A percentile compares a stretch with the other conserved stretches of the same genome.
Conservation (phyloP, 1,140 invertebrate species). For the Brachionus koreanus region DNA sequence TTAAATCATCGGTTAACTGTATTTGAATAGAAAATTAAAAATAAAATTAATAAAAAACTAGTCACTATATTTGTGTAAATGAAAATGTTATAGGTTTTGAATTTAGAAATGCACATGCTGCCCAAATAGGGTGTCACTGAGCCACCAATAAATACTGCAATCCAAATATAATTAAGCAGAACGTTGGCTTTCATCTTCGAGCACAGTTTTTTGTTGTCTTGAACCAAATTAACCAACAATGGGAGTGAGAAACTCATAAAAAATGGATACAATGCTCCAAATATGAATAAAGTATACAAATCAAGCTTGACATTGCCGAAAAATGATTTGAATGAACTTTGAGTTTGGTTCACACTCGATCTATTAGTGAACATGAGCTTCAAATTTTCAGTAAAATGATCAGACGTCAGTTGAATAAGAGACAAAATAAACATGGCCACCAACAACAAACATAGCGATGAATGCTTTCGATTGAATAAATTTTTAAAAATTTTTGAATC, state of each 20-base stretch:
- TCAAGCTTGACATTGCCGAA: conserved; percentile 19
- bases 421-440: not conserved
- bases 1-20: conserved; percentile 4
- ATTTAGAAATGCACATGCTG: not conserved
- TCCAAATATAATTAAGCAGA: not conserved
- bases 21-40: conserved; percentile 25
- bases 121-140: not conserved
- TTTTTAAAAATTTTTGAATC: conserved; percentile 3
- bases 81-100: conserved; percentile 21
- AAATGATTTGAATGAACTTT: not conserved
- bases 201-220: not conserved
- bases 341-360: not conserved
- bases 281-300: conserved; percentile 1
- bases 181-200: not conserved
- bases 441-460: not conserved
- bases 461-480: not conserved
- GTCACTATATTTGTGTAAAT: conserved; percentile 16
- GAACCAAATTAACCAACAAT: not conserved
- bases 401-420: not conserved
- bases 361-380: not conserved
- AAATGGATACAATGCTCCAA: not conserved
- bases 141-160: not conserved
- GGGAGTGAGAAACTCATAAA: not conserved
- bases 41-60: conserved; percentile 29
- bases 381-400: conserved; percentile 35